Base-by-base conservation (phyloP, 2,113 vertebrate species). In the Urocolius indicus region DNA sequence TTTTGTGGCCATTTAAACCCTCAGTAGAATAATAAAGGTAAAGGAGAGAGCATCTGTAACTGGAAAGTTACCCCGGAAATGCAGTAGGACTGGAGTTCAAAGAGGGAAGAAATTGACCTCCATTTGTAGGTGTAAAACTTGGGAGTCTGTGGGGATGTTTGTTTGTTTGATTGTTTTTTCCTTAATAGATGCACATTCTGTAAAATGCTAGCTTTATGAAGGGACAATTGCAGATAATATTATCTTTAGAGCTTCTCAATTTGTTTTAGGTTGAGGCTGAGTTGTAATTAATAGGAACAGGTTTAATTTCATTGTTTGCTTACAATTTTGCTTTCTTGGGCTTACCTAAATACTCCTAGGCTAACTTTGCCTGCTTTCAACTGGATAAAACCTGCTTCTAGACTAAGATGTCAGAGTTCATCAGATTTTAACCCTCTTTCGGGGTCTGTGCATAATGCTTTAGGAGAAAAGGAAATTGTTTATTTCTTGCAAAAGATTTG, bases 71-170 rank as follows among this genome's bases (percentile, higher is more conserved):
- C 3, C 19, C 27, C 11, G 8, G 0, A 67, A 81, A 84, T 29
- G 7, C 13, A 76, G 29, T 83, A 93, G 34, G 13, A 41, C 26
- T 66, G 36, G 58, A 13, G 19, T 87, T 91, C 38, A 68, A 49
- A 79, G 63, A 52, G 2, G 20, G 29, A 45, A 83, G 38, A 1
- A 83, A 61, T 45, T 68, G 16, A 32, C 14, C 18, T 90, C 10
- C 26, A 34, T 79, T 46, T 34, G 6, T 22, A 34, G 3, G 46
- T 0, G 0, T 69, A 62, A 88, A 85, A 88, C 30, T n/a, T 74
- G 7, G 4, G 16, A 12, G 2, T 9, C 19, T 66, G 11, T 7
- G 13, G 16, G 3, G 4, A n/a, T n/a, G n/a, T n/a, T n/a, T n/a
- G n/a, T n/a, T n/a, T n/a, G n/a, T n/a, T n/a, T n/a, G n/a, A n/a